Evolutionary conservation across 2,113 vertebrate genomes (phyloP), one percentile per base, ranked within the genome.

Genomic region (Acinonyx jubatus): DNA sequence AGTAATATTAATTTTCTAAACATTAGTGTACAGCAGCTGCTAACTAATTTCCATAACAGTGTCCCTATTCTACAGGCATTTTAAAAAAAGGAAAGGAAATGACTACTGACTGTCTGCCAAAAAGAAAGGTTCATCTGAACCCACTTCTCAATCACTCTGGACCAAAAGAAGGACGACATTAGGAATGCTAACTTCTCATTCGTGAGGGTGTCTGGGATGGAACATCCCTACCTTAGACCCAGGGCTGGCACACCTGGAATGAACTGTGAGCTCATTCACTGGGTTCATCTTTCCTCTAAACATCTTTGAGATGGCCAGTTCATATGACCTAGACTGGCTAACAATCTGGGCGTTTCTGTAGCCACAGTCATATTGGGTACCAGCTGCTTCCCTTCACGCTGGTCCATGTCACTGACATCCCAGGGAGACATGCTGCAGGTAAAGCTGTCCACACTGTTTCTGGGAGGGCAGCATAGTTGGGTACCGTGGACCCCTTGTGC

Each of bases 1-100:
- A 98, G 98, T 98, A 98, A 98, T 99, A 99, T 99, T 99, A 99
- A 99, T 99, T 99, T 98, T 98, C 99, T 99, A 99, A 99, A 98
- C 98, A 99, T 98, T 99, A 97, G 96, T 97, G 98, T 98, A 98
- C 96, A 98, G 98, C 98, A 98, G 98, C 98, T 99, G 98, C 98
- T 98, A 98, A 98, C 98, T 98, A 98, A 99, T 99, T 99, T 99
- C 98, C 98, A 98, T 99, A 99, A 99, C 98, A 98, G 97, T 96
- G 96, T 96, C 97, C 97, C 94, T 98, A 97, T 97, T 98, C 97
- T 98, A 98, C 98, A 98, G 98, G 97, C 97, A 99, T 99, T 98
- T 99, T 98, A 97, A 98, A 98, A 99, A 97, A 78, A 97, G 98
- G 96, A 98, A 98, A 98, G 97, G 97, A 97, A 98, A 99, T 92